Evolutionary conservation across 2,113 vertebrate genomes (phyloP), one percentile per base, ranked within the genome.

Genomic region (Arvicanthis niloticus): DNA sequence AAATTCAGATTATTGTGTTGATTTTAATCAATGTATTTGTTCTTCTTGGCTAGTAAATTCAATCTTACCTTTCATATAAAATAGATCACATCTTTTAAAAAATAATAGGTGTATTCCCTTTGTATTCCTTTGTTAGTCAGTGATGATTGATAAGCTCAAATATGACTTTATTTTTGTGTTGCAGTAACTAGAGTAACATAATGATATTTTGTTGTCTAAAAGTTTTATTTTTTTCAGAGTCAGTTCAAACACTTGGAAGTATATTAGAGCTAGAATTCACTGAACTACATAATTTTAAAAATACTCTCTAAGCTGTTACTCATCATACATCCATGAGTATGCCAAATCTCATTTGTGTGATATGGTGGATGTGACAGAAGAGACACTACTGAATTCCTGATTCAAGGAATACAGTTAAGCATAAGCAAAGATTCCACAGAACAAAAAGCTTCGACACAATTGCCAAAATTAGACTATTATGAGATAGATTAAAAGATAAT

Each of bases 331-430:
- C 42, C 89, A 56, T 73, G 76, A 92, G 60, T 31, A 87, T 93
- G 70, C 93, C 92, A 95, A 85, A 97, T 97, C 96, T 96, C 82
- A 97, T 96, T 93, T 95, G 77, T 91, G 45, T 86, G 65, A 95
- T 48, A 80, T 84, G 88, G 95, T 95, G 19, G 34, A 95, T 94
- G 68, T 96, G 97, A 95, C 81, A 96, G 67, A 24, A 77, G 16
- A 93, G 72, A 93, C 37, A 70, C 42, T 53, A 60, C 0, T n/a
- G 24, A 94, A 96, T 92, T 96, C 89, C 96, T 75, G 75, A 45
- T 34, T 92, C 75, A 88, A 40, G 48, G 58, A 21, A 89, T 40
- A 91, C n/a, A 88, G 37, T 31, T 56, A 91, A 80, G 34, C 42
- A 6, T 75, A 92, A 94, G 81, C 48, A 92, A 86, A 96, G 76